Base-by-base conservation (phyloP, 2,888 invertebrate genomes). In the Diaperis boleti region DNA sequence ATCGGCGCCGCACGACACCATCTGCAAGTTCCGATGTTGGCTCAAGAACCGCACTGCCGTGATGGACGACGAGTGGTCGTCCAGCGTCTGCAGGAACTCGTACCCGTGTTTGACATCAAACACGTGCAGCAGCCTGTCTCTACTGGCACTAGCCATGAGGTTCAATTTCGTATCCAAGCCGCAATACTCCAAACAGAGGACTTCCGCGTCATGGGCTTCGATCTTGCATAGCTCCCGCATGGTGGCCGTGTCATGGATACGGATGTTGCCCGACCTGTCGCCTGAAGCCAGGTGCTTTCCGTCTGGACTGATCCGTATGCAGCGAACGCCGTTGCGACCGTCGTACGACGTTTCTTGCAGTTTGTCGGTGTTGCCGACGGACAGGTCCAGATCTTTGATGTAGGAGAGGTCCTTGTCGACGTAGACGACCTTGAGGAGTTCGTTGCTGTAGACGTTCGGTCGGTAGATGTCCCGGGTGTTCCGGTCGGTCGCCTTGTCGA, bases 201-300 rank as follows among this genome's bases (percentile, higher is more conserved):
- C 96, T 83, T 98, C 98, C 0, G 95, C 94, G 79, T 98, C 97
- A 79, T 99, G 98, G 0, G 98, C 98, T 83, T 98, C 98, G 64
- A 98, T 90, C 71, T 91, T 89, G 78, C 89, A 90, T 54, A 94
- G 81, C 72, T 93, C 86, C 14, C 86, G 83, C 71, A 92, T 85
- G 47, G 83, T 82, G 3, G 85, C 82, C 29, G 94, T 83, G 68
- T 91, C 90, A 81, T 94, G 92, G 56, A 97, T 89, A 82, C 94
- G 87, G 71, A 96, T 89, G 81, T 90, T 91, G 85, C 87, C 88
- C 74, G 91, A 89, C 63, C 96, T 86, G 83, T 98, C 97, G 1
- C 98, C 98, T 11, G 94, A 92, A 14, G 97, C 97, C 62, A 98
- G 83, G 81, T 97, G 94, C 72, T 85, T 87, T 5, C 96, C 93